Evolutionary conservation across 2,888 invertebrate genomes (phyloP).

Genomic region (Iselma pallidipennis): DNA sequence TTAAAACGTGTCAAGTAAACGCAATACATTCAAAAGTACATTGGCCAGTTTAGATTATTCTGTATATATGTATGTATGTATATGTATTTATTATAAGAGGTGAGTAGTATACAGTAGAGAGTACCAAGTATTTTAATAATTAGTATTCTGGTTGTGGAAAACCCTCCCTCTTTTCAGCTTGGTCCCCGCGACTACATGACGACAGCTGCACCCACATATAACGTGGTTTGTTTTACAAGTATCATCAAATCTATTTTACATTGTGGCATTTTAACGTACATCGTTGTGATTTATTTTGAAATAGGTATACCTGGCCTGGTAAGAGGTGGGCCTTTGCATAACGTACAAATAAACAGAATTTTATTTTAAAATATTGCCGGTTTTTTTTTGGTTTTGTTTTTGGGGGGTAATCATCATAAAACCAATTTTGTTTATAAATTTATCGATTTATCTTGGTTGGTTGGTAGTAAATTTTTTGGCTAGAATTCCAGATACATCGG

Average conservation of each 20-base stretch:
- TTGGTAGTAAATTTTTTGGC: background rate
- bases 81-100: conserved; percentile 4
- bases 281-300: conserved; percentile 33
- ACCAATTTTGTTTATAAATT: background rate
- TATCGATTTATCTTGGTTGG: background rate
- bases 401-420: background rate
- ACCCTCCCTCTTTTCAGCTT: conserved; percentile 27
- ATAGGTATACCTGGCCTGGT: conserved; percentile 17
- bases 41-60: conserved; percentile 30
- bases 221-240: conserved; percentile 45
- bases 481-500: background rate
- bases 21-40: conserved; percentile 41
- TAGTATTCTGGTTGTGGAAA: conserved; percentile 38
- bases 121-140: conserved; percentile 35
- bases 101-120: conserved; percentile 28
- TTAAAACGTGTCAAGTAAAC: conserved; percentile 39
- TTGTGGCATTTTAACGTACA: conserved; percentile 31
- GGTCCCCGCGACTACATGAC: conserved; percentile 43
- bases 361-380: background rate
- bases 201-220: conserved; percentile 51
- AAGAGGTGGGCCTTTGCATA: conserved; percentile 23
- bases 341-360: conserved; percentile 31
- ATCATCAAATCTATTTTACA: conserved; percentile 41
- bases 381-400: background rate
- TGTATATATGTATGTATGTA: too few species aligned